Base-by-base conservation (phyloP, 2,888 invertebrate species). In the Tortrix viridana region DNA sequence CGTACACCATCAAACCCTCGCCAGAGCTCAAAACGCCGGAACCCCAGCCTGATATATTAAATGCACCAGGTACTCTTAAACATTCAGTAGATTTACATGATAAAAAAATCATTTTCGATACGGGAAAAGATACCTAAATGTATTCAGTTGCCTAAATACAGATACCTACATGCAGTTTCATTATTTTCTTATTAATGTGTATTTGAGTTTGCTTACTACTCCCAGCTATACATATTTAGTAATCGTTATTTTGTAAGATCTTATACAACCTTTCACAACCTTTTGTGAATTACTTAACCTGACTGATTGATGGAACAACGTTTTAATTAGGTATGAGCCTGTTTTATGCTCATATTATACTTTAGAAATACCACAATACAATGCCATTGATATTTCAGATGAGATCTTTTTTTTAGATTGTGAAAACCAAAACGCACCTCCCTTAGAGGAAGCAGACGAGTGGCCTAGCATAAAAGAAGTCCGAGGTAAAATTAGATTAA, bases 1-100 rank as follows among this genome's bases (percentile, higher is more conserved):
- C 97, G 12, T 97, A 97, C 74, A 97, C 97, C 12, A 93, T 97
- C 68, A 97, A 97, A 80, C 95, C 95, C 14, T 93, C 94, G 0
- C 87, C 88, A 1, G 92, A 92, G 26, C 71, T 81, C 2, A 92
- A 92, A 70, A 94, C 94, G n/a, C 93, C 94, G 38, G 94, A 94
- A 74, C 94, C 94, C 38, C 96, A 96, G 72, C 96, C 96, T 19
- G 96, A 97, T 82, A 97, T 97, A 75, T 93, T 97, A 70, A 97
- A 95, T 83, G 95, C 96, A 72, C 93, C 95, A 92, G 95, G 95
- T 94, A 71, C 62, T 26, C 47, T 47, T 22, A 5, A 6, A 47
- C 47, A n/a, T n/a, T n/a, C 2, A 26, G 26, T 26, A 26, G 26
- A 26, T 9, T 38, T 50, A 19, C 18, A 18, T 50, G 7, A 37